A percentile compares a stretch with the other conserved stretches of the same genome.
Evolutionary conservation across 2,797 vertebrate genomes (phyloP).

Genomic region (Squalus acanthias): DNA sequence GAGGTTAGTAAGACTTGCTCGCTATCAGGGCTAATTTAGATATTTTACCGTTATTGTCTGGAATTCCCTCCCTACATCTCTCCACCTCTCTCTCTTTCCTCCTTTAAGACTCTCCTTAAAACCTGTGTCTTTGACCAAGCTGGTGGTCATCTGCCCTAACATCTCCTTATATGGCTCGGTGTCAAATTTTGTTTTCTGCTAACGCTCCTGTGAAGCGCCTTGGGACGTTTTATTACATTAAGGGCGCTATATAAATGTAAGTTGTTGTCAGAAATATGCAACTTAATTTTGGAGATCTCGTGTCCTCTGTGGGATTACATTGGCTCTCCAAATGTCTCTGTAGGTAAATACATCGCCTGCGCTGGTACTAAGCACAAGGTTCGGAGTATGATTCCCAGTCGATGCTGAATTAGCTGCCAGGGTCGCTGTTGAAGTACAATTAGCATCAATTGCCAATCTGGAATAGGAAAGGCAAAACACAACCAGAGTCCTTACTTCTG

Average conservation of each 20-base stretch:
- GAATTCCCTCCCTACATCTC: no score
- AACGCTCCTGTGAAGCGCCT: no score
- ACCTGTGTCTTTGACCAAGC: no score
- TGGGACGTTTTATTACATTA: no score
- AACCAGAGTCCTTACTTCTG: not conserved
- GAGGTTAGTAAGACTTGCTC: constrained; percentile 59
- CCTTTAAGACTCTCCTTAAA: no score
- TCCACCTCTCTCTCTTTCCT: no score
- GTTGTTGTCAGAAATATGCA: not conserved
- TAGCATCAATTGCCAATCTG: not conserved
- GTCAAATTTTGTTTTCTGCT: no score
- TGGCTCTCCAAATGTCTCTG: not conserved
- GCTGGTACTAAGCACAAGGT: no score
- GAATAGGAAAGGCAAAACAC: not conserved
- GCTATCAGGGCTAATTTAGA: not conserved
- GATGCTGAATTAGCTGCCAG: not conserved
- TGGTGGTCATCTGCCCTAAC: no score
- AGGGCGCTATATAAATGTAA: no score
- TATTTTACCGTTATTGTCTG: not conserved
- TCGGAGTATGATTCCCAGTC: not conserved
- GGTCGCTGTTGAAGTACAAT: not conserved
- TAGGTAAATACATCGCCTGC: not conserved
- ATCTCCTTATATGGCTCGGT: no score
- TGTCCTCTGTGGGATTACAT: not conserved
- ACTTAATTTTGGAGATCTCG: not conserved